Percentiles rank a stretch among this genome's conserved stretches.
Evolutionary conservation across 2,797 vertebrate species (phyloP).

Genomic region (Tarsius wallacei): DNA sequence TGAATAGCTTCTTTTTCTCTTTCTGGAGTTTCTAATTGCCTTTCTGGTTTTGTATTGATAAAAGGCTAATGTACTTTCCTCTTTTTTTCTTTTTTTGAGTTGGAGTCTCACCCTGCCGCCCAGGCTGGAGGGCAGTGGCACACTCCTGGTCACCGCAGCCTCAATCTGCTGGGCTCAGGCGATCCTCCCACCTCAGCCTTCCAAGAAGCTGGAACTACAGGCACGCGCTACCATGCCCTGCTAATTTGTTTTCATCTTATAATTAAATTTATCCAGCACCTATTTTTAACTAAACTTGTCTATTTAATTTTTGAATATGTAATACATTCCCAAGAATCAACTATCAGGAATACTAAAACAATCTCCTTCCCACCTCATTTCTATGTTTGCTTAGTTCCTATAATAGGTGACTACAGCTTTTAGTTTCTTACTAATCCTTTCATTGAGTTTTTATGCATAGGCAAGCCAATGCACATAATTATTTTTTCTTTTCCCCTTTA

Average conservation of each 20-base stretch:
- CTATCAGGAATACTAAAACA: slow-evolving; percentile 7
- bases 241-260: slow-evolving; percentile 30
- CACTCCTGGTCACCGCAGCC: no score
- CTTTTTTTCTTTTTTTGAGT: no score
- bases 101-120: no score
- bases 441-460: slow-evolving; percentile 40
- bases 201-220: no score
- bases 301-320: neutral
- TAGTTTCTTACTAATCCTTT: slow-evolving; percentile 39
- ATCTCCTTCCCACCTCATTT: neutral
- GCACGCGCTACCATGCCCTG: no score
- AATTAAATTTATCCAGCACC: neutral
- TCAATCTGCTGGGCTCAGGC: no score
- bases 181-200: no score
- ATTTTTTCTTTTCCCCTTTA: neutral
- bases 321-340: slow-evolving; percentile 9
- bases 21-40: slow-evolving; percentile 22
- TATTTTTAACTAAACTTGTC: slow-evolving; percentile 43
- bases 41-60: slow-evolving; percentile 12
- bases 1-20: neutral
- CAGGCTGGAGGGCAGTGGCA: no score
- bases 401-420: neutral
- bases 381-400: neutral
- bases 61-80: slow-evolving; percentile 2
- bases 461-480: neutral